phyloP scores from a whole-genome alignment of 2,888 invertebrate genomes.

The Linnaemya vulpina region DNA sequence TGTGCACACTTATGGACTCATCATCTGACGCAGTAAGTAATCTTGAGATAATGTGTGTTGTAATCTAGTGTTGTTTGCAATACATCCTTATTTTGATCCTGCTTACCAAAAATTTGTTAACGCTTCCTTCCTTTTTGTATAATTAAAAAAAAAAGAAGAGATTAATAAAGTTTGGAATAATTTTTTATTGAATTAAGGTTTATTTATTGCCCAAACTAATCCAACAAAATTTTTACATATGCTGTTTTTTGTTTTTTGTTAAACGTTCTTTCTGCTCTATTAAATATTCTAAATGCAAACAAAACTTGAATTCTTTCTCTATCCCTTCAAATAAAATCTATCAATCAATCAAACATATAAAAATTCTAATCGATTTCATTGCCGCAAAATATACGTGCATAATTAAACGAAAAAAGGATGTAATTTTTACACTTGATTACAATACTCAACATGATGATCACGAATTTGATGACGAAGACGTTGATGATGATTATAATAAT shows the following conservation, averaged over 20 bases:
- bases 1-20: slow-evolving; percentile 58
- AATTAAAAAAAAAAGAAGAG: not conserved
- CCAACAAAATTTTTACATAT: slow-evolving; percentile 44
- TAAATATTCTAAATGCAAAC: slow-evolving; percentile 63
- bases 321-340: slow-evolving; percentile 65
- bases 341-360: slow-evolving; percentile 37
- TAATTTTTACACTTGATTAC: slow-evolving; percentile 77
- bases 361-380: slow-evolving; percentile 71
- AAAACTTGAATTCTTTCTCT: slow-evolving; percentile 63
- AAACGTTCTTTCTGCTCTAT: slow-evolving; percentile 54
- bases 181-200: not conserved
- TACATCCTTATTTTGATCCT: slow-evolving; percentile 60
- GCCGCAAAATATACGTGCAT: slow-evolving; percentile 61
- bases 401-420: slow-evolving; percentile 73
- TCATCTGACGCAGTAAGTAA: slow-evolving; percentile 66
- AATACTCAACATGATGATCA: slow-evolving; percentile 74
- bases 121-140: slow-evolving; percentile 27
- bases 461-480: slow-evolving; percentile 71
- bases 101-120: slow-evolving; percentile 52
- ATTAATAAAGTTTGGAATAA: not conserved
- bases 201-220: slow-evolving; percentile 30
- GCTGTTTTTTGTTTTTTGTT: slow-evolving; percentile 57
- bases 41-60: slow-evolving; percentile 67
- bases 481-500: slow-evolving; percentile 69
- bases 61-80: slow-evolving; percentile 69